Evolutionary conservation across 37 sponge, comb jelly and placozoan genomes (phyloP), one percentile per base, ranked within the genome.

Genomic region (Agelas oroides): DNA sequence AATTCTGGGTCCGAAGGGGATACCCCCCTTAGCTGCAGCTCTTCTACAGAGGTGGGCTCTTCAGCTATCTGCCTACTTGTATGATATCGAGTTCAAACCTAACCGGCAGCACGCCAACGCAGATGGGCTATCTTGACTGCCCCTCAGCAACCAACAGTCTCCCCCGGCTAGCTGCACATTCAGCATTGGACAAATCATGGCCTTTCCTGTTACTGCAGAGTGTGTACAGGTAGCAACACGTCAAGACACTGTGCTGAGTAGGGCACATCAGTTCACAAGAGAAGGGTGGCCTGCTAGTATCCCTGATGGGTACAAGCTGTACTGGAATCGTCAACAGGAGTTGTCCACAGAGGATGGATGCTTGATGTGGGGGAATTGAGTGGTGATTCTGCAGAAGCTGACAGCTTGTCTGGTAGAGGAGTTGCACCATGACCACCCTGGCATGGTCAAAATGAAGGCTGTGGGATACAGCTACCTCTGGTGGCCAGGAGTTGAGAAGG

Each of bases 61-160:
- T 1, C 3, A 64, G 53, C 54, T 79, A 14, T 8, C 66, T 40
- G 80, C 80, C 41, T 79, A 79, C 54, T 1, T 32, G 2, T 79
- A 79, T 67, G 3, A 14, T 16, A 79, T 79, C 30, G 33, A 61
- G 36, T 88, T 60, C 69, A 54, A 59, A 59, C 70, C 59, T 1
- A 88, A 82, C 52, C 63, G 52, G 34, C 34, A 88, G 28, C 83
- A 82, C 55, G 66, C 55, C 41, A 76, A 88, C 61, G 89, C 78
- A 1, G 89, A 88, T 65, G 64, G 83, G 3, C 39, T 84, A 25
- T 38, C 41, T 40, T 2, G 73, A 1, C 73, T 72, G 37, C 73
- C 73, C n/a, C n/a, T n/a, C n/a, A n/a, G 3, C 23, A 39, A 53
- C 36, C 73, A 38, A 53, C n/a, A 38, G 1, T n/a, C 37, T 19